Conservation (phyloP, 2,113 vertebrate genomes). For the Dolichotis patagonum region DNA sequence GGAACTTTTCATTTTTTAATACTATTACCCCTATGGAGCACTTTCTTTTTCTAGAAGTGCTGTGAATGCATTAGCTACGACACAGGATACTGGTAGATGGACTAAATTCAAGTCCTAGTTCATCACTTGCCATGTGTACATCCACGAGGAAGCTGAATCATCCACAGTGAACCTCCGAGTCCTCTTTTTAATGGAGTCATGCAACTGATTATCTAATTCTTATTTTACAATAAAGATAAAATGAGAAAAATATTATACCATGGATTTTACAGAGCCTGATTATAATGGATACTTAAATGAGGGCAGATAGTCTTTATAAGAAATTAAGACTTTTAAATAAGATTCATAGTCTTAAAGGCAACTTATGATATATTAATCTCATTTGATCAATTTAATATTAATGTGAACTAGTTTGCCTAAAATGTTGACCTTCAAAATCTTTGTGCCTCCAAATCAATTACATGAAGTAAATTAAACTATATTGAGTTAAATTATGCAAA, state of each 20-base stretch:
- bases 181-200: not conserved
- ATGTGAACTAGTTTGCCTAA: not conserved
- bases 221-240: not conserved
- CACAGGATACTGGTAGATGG: not conserved
- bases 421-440: slow-evolving; percentile 20
- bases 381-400: not conserved
- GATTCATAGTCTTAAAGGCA: not conserved
- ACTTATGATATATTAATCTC: not conserved
- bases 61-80: not conserved
- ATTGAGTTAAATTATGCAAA: slow-evolving; percentile 18
- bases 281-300: not conserved
- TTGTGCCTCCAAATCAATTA: not conserved
- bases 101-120: not conserved
- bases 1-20: not conserved
- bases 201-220: not conserved
- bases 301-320: not conserved
- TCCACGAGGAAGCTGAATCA: not conserved
- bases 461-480: slow-evolving; percentile 24
- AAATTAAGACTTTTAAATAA: slow-evolving; percentile 17
- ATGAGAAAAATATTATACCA: not conserved
- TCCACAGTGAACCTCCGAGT: not conserved
- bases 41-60: not conserved
- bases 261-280: not conserved
- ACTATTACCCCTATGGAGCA: not conserved
- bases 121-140: not conserved